phyloP scores from a whole-genome alignment of 1,140 invertebrate species.

The Yoshiicerus persimilis region DNA sequence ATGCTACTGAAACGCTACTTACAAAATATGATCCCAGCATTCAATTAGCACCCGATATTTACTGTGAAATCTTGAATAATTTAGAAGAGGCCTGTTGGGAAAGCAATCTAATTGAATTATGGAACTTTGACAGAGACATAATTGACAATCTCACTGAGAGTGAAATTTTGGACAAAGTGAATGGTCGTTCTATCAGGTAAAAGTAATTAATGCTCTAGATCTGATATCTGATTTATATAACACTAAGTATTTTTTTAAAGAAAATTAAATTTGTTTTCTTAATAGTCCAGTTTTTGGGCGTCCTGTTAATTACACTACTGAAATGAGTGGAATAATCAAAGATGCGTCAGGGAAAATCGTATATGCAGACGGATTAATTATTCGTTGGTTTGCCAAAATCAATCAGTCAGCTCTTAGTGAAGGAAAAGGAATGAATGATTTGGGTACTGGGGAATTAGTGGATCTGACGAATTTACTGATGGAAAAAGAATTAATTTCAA shows the following conservation, averaged over 20 bases:
- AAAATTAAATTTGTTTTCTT: background rate
- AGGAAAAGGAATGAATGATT: slow-evolving; percentile 65
- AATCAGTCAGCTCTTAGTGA: slow-evolving; percentile 68
- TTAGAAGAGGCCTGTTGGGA: slow-evolving; percentile 64
- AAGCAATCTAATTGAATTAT: slow-evolving; percentile 69
- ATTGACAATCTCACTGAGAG: slow-evolving; percentile 62
- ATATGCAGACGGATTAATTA: slow-evolving; percentile 63
- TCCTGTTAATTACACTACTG: slow-evolving; percentile 64
- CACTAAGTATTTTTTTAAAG: background rate
- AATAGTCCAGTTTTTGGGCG: slow-evolving; percentile 66
- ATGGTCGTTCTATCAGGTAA: slow-evolving; percentile 59
- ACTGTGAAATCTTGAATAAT: slow-evolving; percentile 62
- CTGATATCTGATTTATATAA: background rate
- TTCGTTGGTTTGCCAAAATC: slow-evolving; percentile 65
- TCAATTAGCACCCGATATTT: slow-evolving; percentile 58
- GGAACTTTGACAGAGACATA: slow-evolving; percentile 62
- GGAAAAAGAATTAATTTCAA: slow-evolving; percentile 65
- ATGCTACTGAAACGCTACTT: background rate
- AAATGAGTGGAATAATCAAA: slow-evolving; percentile 63
- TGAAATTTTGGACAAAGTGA: slow-evolving; percentile 65
- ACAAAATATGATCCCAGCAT: slow-evolving; percentile 58
- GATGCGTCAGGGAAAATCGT: slow-evolving; percentile 65
- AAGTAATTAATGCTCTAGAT: no score
- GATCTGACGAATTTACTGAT: slow-evolving; percentile 56
- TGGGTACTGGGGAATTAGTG: slow-evolving; percentile 66